These are phyloP conservation scores for Stegana nigrithorax DNA, from an alignment of 2,888 invertebrate genomes.

Conservation along the genomic window DNA sequence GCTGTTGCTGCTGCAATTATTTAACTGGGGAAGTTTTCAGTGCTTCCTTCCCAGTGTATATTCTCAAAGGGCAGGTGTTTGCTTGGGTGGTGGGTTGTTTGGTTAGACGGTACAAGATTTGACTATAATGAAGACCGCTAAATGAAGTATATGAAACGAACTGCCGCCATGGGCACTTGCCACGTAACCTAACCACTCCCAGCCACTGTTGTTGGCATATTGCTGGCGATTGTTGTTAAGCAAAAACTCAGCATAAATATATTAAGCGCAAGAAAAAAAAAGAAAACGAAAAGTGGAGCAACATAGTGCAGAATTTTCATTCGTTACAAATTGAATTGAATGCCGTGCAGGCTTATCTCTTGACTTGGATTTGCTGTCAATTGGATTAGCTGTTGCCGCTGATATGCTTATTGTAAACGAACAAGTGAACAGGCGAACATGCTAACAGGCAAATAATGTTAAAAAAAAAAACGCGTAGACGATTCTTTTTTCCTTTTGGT, in stretches of 20 bases:
- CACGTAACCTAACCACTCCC: too few relatives aligned
- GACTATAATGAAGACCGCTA: too few relatives aligned
- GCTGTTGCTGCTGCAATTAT: background rate
- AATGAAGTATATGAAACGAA: too few relatives aligned
- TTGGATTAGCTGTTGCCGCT: constrained; percentile 64
- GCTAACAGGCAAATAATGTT: background rate
- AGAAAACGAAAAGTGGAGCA: constrained; percentile 9
- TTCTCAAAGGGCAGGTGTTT: background rate
- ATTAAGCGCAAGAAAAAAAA: too few relatives aligned
- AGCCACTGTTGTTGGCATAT: too few relatives aligned
- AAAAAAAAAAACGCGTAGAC: constrained; percentile 32
- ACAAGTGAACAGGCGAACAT: background rate
- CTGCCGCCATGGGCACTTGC: too few relatives aligned
- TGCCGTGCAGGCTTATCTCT: constrained; percentile 34
- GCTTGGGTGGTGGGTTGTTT: background rate
- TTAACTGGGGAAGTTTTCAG: background rate
- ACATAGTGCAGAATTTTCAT: constrained; percentile 32
- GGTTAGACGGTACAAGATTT: too few relatives aligned
- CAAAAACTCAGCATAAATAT: too few relatives aligned
- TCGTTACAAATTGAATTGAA: constrained; percentile 50
- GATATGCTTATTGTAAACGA: too few relatives aligned
- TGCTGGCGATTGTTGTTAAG: background rate
- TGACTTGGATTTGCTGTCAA: constrained; percentile 41
- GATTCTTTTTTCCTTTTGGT: too few relatives aligned
- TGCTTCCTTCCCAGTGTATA: background rate